A percentile compares a stretch with the other conserved stretches of the same genome.
Conservation (phyloP, 2,888 invertebrate genomes). For the Eurois occulta region DNA sequence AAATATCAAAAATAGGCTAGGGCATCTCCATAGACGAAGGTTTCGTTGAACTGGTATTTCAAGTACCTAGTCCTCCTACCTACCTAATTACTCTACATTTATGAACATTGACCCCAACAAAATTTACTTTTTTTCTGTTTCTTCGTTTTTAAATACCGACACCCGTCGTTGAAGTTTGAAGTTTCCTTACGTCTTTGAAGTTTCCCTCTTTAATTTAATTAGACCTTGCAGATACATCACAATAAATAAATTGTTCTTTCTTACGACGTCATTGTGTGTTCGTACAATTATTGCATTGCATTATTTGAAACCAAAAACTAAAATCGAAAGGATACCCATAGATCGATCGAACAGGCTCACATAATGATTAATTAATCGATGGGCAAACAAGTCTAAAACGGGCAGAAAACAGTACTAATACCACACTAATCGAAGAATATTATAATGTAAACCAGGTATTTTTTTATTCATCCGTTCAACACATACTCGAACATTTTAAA, state of each 20-base stretch:
- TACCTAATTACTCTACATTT: not conserved
- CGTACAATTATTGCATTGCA: too few species aligned
- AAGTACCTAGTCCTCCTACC: too few species aligned
- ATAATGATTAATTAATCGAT: not conserved
- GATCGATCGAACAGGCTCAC: too few species aligned
- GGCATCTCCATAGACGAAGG: not conserved
- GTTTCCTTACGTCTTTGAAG: not conserved
- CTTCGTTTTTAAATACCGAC: not conserved
- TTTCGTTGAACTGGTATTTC: not conserved
- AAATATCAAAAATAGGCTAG: too few species aligned
- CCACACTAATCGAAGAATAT: not conserved
- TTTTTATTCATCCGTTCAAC: slow-evolving; percentile 3
- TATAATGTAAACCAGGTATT: not conserved
- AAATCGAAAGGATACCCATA: too few species aligned
- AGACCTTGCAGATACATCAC: not conserved
- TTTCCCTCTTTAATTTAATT: not conserved
- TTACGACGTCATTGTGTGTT: not conserved
- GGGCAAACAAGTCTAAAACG: not conserved
- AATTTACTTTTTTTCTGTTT: not conserved
- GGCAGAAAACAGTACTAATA: not conserved
- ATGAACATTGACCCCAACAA: not conserved
- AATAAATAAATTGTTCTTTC: not conserved
- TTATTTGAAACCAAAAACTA: not conserved
- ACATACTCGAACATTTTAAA: slow-evolving; percentile 21
- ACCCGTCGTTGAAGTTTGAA: too few species aligned